Conservation (phyloP, 2,113 vertebrate genomes). For the Copsychus sechellarum region DNA sequence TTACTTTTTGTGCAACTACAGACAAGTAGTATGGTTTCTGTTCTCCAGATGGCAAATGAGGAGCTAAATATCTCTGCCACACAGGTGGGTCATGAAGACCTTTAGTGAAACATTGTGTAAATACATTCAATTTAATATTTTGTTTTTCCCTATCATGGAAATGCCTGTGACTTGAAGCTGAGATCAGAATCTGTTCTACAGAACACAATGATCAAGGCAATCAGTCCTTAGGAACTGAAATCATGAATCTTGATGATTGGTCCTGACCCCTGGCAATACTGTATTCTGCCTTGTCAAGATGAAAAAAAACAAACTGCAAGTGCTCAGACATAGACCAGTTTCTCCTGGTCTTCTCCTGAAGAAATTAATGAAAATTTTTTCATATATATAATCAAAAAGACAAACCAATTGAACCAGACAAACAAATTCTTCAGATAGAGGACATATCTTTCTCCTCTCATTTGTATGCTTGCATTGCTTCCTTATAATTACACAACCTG, state of each 20-base stretch:
- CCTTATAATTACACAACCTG: background rate
- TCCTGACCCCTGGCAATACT: background rate
- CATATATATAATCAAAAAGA: background rate
- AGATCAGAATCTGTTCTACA: background rate
- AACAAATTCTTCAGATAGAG: background rate
- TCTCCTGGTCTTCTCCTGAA: background rate
- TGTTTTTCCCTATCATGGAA: background rate
- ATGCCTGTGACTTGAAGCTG: background rate
- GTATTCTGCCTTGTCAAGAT: background rate
- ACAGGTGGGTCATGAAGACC: background rate
- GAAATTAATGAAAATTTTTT: background rate
- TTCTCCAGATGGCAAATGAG: background rate
- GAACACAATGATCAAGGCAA: background rate
- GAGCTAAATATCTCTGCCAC: background rate
- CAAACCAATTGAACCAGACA: background rate
- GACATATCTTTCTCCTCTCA: background rate
- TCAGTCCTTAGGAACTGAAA: background rate
- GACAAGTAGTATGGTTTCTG: background rate
- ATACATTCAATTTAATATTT: background rate
- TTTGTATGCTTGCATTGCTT: background rate
- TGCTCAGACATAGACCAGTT: background rate
- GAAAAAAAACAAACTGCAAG: background rate
- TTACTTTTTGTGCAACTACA: background rate
- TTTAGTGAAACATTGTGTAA: background rate
- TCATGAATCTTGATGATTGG: background rate